Conservation (phyloP, 2,797 vertebrate species). For the Chaenodraco wilsoni region DNA sequence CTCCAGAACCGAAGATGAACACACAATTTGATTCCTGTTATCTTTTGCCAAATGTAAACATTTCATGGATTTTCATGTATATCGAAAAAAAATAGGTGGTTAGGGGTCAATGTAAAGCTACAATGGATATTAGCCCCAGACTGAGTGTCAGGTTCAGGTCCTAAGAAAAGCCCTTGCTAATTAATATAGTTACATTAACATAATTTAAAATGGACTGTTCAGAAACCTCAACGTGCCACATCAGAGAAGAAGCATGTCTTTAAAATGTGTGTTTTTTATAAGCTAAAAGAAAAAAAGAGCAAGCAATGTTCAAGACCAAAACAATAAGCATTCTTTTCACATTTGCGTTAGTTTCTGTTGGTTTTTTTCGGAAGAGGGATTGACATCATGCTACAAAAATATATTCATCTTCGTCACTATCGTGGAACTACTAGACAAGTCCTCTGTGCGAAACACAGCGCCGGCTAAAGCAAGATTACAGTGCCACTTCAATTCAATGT, state of each 20-base stretch:
- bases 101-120: slow-evolving; percentile 78
- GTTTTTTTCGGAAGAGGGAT: slow-evolving; percentile 77
- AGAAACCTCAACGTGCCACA: slow-evolving; percentile 66
- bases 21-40: slow-evolving; percentile 32
- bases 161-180: slow-evolving; percentile 86
- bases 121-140: slow-evolving; percentile 68
- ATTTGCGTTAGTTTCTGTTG: slow-evolving; percentile 69
- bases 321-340: slow-evolving; percentile 67
- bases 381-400: slow-evolving; percentile 87
- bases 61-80: slow-evolving; percentile 45
- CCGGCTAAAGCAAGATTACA: slow-evolving; percentile 75
- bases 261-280: slow-evolving; percentile 31
- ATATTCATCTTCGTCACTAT: slow-evolving; percentile 77
- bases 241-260: slow-evolving; percentile 58
- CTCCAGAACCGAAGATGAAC: slow-evolving; percentile 43
- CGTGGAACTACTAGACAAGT: slow-evolving; percentile 78
- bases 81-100: slow-evolving; percentile 56
- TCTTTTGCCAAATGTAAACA: slow-evolving; percentile 42
- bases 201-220: slow-evolving; percentile 78
- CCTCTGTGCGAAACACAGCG: slow-evolving; percentile 74
- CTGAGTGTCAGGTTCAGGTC: slow-evolving; percentile 75
- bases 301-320: slow-evolving; percentile 63
- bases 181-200: slow-evolving; percentile 88
- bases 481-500: slow-evolving; percentile 64
- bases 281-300: slow-evolving; percentile 52